phyloP scores from a whole-genome alignment of 2,888 invertebrate species.

The Bombylius discolor region DNA sequence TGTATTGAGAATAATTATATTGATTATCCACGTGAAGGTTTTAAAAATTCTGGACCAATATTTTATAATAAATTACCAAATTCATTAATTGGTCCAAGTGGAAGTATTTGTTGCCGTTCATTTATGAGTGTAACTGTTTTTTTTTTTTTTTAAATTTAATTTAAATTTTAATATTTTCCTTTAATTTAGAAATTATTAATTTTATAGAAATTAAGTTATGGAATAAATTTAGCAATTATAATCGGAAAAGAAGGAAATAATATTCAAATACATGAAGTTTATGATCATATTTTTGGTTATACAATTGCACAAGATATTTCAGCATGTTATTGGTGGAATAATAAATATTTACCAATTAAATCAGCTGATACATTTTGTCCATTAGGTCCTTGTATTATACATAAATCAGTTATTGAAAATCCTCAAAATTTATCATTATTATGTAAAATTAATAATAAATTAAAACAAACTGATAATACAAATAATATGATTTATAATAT shows the following conservation, averaged over 20 bases:
- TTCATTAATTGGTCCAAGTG: conserved; percentile 59
- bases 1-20: conserved; percentile 77
- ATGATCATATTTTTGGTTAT: conserved; percentile 69
- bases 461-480: conserved; percentile 70
- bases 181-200: not conserved
- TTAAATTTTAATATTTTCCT: no score
- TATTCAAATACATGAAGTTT: conserved; percentile 52
- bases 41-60: conserved; percentile 62
- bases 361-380: conserved; percentile 85
- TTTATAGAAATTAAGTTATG: conserved; percentile 67
- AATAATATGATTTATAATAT: conserved; percentile 67
- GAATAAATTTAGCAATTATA: conserved; percentile 73
- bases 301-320: conserved; percentile 79
- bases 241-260: conserved; percentile 64
- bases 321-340: conserved; percentile 78
- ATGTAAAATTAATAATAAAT: conserved; percentile 61
- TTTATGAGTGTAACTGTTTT: no score
- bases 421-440: conserved; percentile 56
- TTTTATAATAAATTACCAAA: conserved; percentile 81
- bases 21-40: conserved; percentile 77
- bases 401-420: conserved; percentile 57
- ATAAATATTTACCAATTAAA: conserved; percentile 59
- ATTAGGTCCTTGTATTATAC: conserved; percentile 69
- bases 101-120: conserved; percentile 38
- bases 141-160: no score